Evolutionary conservation across 2,888 invertebrate genomes (phyloP), one percentile per base, ranked within the genome.

Genomic region (Hecatera dysodea): DNA sequence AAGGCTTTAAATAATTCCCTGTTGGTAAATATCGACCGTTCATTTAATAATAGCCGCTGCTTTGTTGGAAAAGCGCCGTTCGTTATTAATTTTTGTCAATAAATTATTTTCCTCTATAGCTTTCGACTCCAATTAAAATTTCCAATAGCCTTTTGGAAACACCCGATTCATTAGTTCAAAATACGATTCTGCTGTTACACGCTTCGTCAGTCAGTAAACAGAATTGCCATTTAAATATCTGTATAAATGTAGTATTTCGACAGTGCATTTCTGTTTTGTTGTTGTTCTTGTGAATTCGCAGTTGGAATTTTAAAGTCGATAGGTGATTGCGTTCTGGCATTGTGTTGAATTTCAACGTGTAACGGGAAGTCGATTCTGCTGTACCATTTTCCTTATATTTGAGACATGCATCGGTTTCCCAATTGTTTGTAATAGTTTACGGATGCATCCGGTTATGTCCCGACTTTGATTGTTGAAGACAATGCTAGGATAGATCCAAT

Each of bases 81-180:
- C 42, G 62, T 63, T 67, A 62, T 29, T 36, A 52, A 55, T 55
- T 62, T 59, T 70, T 55, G 68, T 50, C 57, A 67, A 70, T 68
- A 57, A 71, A 72, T 66, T 61, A 67, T 68, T 62, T 70, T 55
- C 56, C 39, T 36, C 42, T 46, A 53, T 61, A 76, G 73, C 72
- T 74, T 72, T 67, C 65, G 59, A 62, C n/a, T 76, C 67, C 81
- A 81, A 79, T 81, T 78, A 77, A 81, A 78, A 63, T 75, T 75
- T 71, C 50, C 73, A 48, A 67, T 63, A 63, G 74, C 61, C 52
- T 72, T 67, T 53, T 57, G 61, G 53, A 69, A 75, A 76, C 64
- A 59, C 53, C 59, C 64, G 78, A 82, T 75, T 84, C 78, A 81
- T 84, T 84, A 82, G 67, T 76, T 55, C 68, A 74, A 69, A 82